Evolutionary conservation across 2,113 vertebrate species (phyloP), one percentile per base, ranked within the genome.

Genomic region (Tyto alba): DNA sequence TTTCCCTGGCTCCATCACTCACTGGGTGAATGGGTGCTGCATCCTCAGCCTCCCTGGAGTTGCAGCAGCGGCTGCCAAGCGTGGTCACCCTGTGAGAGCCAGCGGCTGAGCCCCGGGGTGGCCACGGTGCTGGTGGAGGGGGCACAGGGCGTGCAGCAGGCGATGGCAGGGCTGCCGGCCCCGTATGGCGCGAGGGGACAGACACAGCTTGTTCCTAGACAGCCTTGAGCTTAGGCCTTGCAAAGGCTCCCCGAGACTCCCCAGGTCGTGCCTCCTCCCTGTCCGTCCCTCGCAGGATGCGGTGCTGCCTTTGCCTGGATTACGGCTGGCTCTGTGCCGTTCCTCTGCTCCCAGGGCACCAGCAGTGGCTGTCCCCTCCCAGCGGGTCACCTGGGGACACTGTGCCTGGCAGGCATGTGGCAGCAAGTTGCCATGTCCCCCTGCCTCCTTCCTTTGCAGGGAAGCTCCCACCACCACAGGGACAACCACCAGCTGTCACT

Each of bases 1-100:
- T 38, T 52, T 52, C 30, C 50, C 53, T 1, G 0, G 64, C 52
- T 52, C 60, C 3, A 0, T 26, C 0, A 0, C 27, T 71, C 20
- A 4, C 77, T 30, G 20, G 62, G 36, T 29, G 40, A 68, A 18
- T 2, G 48, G 30, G 27, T 56, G 53, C 59, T 2, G 3, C 18
- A 8, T 27, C 38, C 45, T 38, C 72, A 7, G 17, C 5, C 2
- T n/a, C 60, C 30, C 45, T 6, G 11, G 60, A 23, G 38, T 4
- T 55, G 43, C 57, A 12, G 66, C 10, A 40, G 67, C 0, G 9
- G 55, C 63, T 34, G 40, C 47, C 0, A 6, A 32, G 38, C 0
- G 0, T 9, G 40, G 15, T 52, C 16, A 25, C 29, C 26, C 30
- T 3, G 7, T 6, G 43, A 18, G 53, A 63, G 20, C 17, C 50